Base-by-base conservation (phyloP, 2,888 invertebrate genomes). In the Ectemnius cavifrons region DNA sequence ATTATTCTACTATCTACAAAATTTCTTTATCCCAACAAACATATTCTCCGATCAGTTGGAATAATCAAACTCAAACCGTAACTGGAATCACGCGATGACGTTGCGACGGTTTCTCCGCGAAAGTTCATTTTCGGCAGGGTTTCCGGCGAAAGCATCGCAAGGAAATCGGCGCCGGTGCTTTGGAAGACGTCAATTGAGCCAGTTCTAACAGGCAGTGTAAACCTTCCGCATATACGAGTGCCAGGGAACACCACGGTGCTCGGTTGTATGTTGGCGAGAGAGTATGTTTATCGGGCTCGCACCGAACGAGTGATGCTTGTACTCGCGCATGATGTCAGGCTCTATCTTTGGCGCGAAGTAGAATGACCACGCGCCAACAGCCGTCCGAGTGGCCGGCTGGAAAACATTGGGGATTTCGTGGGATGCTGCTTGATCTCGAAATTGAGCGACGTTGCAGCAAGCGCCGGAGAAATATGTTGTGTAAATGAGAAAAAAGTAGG, bases 261-360 rank as follows among this genome's bases (percentile, higher is more conserved):
- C 6, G 8, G 5, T 6, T 37, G 6, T 11, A 8, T 3, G 37
- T 8, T 37, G 37, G 37, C 37, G 8, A 11, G 8, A 11, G 37
- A 37, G 37, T 37, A 73, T 84, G 82, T 85, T 85, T 83, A 85
- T 84, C 85, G 77, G 65, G 70, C 72, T 80, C 84, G 77, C 75
- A 72, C 80, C 78, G 77, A 77, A 71, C 78, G 77, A 77, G 72
- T 74, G 84, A 84, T 84, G 83, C 82, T 69, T 78, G 82, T 77
- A 37, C 37, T 37, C 37, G 73, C 75, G 81, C 83, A 86, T 85
- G 85, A 85, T 85, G 85, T 85, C 85, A 85, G 86, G 75, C 75
- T 86, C 85, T 85, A 85, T 85, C 86, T 85, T 85, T 85, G 86
- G 86, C 72, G 70, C 72, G 75, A 75, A 83, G 84, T 85, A 78